phyloP scores from a whole-genome alignment of 2,113 vertebrate species.

The Brevimyrus niger region DNA sequence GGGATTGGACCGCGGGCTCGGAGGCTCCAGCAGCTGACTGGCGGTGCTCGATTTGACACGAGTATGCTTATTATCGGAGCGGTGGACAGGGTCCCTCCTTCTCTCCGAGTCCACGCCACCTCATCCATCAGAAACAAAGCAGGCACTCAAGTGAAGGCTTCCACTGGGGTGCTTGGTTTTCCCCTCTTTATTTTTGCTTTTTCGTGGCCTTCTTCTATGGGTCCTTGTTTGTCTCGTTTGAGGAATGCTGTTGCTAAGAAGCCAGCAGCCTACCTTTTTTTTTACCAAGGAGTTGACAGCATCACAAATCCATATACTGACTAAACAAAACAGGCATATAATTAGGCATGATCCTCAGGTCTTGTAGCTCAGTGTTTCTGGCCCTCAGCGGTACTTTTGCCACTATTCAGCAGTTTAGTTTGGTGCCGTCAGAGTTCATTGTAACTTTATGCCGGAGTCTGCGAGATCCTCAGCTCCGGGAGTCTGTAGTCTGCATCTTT shows the following conservation, averaged over 20 bases:
- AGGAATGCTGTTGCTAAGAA: not conserved
- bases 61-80: not conserved
- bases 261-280: not conserved
- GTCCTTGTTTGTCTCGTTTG: not conserved
- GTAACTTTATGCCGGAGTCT: not conserved
- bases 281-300: not conserved
- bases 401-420: not conserved
- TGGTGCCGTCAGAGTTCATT: not conserved
- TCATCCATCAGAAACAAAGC: conserved; percentile 5
- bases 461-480: not conserved
- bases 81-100: not conserved
- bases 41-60: not conserved
- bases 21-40: not conserved
- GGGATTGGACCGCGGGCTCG: not conserved
- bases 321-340: not conserved
- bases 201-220: not conserved
- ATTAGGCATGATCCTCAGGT: not conserved
- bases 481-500: not conserved
- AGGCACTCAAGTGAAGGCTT: too few species aligned
- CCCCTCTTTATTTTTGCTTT: not conserved
- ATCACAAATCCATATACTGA: conserved; percentile 1
- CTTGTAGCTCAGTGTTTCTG: not conserved
- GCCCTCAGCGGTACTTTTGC: not conserved
- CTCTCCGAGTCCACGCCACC: not conserved
- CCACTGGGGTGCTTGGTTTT: not conserved